These are phyloP conservation scores for Limnothrissa miodon DNA, from an alignment of 2,113 vertebrate genomes.

Conservation along the genomic window DNA sequence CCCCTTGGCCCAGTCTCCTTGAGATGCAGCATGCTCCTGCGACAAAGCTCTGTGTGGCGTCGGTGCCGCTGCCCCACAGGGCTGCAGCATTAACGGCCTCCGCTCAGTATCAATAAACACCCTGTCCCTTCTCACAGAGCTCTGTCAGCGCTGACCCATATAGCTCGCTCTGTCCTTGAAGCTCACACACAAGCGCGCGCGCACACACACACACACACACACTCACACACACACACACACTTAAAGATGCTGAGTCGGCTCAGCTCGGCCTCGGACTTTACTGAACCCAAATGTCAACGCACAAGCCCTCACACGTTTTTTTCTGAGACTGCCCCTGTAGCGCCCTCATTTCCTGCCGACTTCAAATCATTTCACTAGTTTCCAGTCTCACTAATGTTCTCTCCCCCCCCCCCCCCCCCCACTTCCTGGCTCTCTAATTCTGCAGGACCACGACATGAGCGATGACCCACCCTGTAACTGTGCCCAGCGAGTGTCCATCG, in stretches of 20 bases:
- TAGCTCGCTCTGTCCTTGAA: background rate
- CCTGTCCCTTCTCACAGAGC: background rate
- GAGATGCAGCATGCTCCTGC: background rate
- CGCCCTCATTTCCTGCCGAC: background rate
- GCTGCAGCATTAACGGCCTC: background rate
- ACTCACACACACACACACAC: background rate
- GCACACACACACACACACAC: conserved; percentile 16
- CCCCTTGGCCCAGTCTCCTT: background rate
- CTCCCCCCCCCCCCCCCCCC: background rate
- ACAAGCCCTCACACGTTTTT: background rate
- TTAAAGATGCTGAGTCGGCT: background rate
- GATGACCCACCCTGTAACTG: conserved; percentile 93
- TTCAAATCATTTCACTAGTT: background rate
- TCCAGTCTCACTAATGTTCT: background rate
- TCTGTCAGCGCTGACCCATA: background rate
- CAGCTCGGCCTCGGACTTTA: background rate
- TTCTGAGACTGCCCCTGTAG: background rate
- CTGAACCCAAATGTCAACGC: background rate
- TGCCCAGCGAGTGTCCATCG: conserved; percentile 91
- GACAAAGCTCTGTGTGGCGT: background rate
- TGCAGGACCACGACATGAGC: conserved; percentile 82
- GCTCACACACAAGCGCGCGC: background rate
- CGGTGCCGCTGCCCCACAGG: background rate
- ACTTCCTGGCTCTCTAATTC: background rate
- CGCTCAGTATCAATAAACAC: conserved; percentile 5